Conservation (phyloP, 2,113 vertebrate genomes). For the Nestor notabilis region DNA sequence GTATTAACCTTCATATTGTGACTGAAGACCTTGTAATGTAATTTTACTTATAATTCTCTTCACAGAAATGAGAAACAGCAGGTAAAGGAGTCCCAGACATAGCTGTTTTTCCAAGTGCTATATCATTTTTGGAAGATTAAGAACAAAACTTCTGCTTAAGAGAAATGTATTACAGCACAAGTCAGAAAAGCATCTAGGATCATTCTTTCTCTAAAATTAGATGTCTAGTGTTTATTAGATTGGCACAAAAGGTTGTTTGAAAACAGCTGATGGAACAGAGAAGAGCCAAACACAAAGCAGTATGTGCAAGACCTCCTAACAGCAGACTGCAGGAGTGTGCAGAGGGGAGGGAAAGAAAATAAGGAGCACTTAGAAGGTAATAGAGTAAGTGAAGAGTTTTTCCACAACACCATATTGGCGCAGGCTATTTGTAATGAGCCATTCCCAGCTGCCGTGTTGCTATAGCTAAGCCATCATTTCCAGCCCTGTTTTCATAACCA, state of each 20-base stretch:
- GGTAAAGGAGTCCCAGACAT: not conserved
- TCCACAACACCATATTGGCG: not conserved
- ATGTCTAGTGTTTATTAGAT: not conserved
- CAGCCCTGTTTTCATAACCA: not conserved
- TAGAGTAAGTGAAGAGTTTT: not conserved
- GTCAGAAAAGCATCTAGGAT: constrained; percentile 11
- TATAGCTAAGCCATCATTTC: not conserved
- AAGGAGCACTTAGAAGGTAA: not conserved
- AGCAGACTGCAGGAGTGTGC: accelerated
- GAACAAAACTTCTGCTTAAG: constrained; percentile 22
- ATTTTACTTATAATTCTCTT: not conserved
- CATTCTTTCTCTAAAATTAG: constrained; percentile 29
- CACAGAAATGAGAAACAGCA: not conserved
- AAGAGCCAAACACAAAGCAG: not conserved
- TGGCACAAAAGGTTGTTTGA: not conserved
- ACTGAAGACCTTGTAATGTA: not conserved
- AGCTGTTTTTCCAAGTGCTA: not conserved
- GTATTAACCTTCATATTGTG: constrained; percentile 5
- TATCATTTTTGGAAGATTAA: constrained; percentile 42
- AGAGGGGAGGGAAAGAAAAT: not conserved
- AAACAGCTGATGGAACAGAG: not conserved
- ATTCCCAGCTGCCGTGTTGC: not conserved
- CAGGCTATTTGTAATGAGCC: not conserved
- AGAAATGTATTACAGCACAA: constrained; percentile 1
- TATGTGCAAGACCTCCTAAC: not conserved